Percentiles rank a stretch among this genome's conserved stretches.
These are phyloP conservation scores for Agrotis segetum DNA, from an alignment of 2,888 invertebrate genomes.

Conservation along the genomic window DNA sequence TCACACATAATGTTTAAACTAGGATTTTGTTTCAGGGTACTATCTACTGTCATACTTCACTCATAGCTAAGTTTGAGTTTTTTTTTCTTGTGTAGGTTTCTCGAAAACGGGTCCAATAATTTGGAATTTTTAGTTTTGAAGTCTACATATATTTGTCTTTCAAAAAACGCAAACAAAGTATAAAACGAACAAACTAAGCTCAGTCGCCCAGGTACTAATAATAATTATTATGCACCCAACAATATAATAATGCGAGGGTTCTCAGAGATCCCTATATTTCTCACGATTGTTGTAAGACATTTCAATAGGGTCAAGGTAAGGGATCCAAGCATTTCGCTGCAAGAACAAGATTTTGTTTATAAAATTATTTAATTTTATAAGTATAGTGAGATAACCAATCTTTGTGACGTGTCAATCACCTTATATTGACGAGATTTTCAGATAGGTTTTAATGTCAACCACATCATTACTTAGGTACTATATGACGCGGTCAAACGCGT, in stretches of 20 bases:
- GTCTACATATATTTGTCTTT: no score
- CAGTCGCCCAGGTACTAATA: no score
- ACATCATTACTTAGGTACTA: no score
- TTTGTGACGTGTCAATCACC: background rate
- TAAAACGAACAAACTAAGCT: no score
- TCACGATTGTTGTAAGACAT: background rate
- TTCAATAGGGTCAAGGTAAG: background rate
- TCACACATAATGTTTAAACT: background rate
- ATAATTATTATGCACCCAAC: background rate
- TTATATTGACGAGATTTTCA: background rate
- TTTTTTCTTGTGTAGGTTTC: no score
- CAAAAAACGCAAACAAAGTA: no score
- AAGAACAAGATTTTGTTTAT: background rate
- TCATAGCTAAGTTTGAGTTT: background rate
- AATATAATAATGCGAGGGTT: background rate
- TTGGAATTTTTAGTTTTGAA: no score
- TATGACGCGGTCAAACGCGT: no score
- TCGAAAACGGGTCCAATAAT: no score
- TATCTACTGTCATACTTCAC: background rate
- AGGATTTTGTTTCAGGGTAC: slow-evolving; percentile 3
- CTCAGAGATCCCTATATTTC: background rate
- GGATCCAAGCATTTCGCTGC: background rate
- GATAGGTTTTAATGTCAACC: no score
- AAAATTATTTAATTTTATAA: background rate
- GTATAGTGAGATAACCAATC: no score